Evolutionary conservation across 2,113 vertebrate species (phyloP), one percentile per base, ranked within the genome.

Genomic region (Macquaria ambigua): DNA sequence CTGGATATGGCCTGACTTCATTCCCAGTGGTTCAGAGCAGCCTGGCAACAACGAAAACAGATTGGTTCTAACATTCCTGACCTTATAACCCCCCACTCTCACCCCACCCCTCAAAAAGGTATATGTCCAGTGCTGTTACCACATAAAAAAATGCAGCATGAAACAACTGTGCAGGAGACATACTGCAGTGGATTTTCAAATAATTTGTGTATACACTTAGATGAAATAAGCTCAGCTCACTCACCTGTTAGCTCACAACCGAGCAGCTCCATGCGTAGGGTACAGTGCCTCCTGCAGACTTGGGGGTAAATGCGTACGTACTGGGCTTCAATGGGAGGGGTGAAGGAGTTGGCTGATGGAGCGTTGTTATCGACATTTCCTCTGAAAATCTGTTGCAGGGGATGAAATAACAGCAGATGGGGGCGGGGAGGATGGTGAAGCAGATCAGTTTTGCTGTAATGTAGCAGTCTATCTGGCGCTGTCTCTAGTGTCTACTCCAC

Each of bases 351-450:
- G 74, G 97, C 98, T 1, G 97, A 99, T 0, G 98, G 98, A 21
- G 98, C 97, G 81, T 97, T 99, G 94, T 99, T 99, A 89, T 99
- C 98, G 34, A 98, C 95, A 1, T 99, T 99, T 82, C 98, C 98
- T 89, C 93, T 96, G 90, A 99, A 99, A 79, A 99, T 96, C 98
- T 99, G 93, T 43, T 21, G 28, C 61, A 88, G 16, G 58, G 83
- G 52, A 90, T 58, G 78, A 69, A 94, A 92, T 52, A 78, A 89
- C 74, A 92, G 73, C 85, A 79, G 53, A 83, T 46, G 50, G 73
- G 64, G 80, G 77, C 0, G 39, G 77, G 63, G 50, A 64, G 72
- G 48, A 82, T 14, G 61, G 62, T 41, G 81, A 67, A 79, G 50
- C 68, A 43, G 80, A 92, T 91, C 74, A 75, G 71, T 84, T 85